Conservation (phyloP, 2,113 vertebrate genomes). For the Proteles cristata region DNA sequence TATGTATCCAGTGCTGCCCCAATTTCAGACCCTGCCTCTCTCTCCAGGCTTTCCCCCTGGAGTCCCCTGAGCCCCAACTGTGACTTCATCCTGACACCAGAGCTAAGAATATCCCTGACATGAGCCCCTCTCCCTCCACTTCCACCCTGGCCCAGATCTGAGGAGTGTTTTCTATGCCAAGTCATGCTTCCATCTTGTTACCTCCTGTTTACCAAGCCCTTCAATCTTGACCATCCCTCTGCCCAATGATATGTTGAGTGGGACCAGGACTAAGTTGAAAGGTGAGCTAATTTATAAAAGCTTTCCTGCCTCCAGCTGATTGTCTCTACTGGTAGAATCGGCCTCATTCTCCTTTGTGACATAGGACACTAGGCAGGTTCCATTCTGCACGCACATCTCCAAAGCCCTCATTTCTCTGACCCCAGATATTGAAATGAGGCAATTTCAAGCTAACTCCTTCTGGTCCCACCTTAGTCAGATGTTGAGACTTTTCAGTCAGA, state of each 20-base stretch:
- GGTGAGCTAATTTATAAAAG: neutral
- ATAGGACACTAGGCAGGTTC: neutral
- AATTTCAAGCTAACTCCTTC: neutral
- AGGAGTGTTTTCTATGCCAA: neutral
- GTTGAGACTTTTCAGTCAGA: neutral
- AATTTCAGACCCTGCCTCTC: neutral
- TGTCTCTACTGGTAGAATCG: neutral
- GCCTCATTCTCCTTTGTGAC: neutral
- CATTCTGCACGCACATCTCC: neutral
- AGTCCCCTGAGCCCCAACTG: neutral
- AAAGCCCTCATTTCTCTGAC: neutral
- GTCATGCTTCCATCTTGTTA: neutral
- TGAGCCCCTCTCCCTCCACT: neutral
- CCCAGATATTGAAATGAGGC: neutral
- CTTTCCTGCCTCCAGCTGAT: neutral
- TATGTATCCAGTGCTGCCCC: no score
- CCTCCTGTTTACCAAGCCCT: neutral
- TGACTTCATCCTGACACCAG: neutral
- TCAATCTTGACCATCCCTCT: neutral
- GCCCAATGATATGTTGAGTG: neutral
- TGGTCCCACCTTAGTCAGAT: neutral
- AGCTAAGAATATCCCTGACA: neutral
- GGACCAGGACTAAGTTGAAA: neutral
- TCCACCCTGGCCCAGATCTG: neutral
- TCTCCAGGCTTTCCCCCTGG: neutral